phyloP scores from a whole-genome alignment of 1,140 invertebrate species.

The Bombus polaris region DNA sequence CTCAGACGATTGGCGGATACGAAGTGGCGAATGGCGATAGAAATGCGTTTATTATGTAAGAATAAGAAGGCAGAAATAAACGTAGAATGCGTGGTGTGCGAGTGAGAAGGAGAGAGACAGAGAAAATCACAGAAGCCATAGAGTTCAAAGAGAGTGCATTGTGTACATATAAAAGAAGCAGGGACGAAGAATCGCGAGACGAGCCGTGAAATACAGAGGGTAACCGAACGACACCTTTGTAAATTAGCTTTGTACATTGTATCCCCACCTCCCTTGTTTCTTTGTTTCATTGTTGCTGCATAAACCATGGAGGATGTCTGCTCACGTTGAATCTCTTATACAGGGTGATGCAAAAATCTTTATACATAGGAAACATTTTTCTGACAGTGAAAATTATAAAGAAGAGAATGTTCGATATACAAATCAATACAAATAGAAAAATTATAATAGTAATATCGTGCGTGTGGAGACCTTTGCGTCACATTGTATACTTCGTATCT shows the following conservation, averaged over 20 bases:
- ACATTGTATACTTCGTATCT: background rate
- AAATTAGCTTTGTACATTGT: constrained; percentile 59
- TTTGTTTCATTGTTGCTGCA: constrained; percentile 19
- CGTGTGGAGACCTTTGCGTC: background rate
- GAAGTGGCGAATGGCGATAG: background rate
- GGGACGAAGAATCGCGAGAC: constrained; percentile 40
- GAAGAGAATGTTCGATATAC: background rate
- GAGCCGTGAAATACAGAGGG: constrained; percentile 41
- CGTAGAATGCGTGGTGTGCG: constrained; percentile 1
- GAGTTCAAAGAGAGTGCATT: constrained; percentile 47
- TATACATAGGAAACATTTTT: background rate
- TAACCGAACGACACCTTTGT: constrained; percentile 56
- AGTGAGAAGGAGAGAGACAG: constrained; percentile 18
- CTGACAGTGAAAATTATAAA: too few relatives aligned
- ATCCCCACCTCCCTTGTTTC: constrained; percentile 13
- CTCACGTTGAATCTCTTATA: background rate
- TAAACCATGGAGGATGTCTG: background rate
- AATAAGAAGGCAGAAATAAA: background rate
- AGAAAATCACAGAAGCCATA: constrained; percentile 39
- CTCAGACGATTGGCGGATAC: background rate
- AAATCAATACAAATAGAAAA: background rate
- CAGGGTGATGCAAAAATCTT: background rate
- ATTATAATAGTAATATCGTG: background rate
- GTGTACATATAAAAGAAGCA: constrained; percentile 52
- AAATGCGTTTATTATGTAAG: constrained; percentile 11